Percentiles rank a stretch among this genome's conserved stretches.
These are phyloP conservation scores for Oscheius sp. DNA, from an alignment of 2,888 invertebrate species.

Conservation along the genomic window DNA sequence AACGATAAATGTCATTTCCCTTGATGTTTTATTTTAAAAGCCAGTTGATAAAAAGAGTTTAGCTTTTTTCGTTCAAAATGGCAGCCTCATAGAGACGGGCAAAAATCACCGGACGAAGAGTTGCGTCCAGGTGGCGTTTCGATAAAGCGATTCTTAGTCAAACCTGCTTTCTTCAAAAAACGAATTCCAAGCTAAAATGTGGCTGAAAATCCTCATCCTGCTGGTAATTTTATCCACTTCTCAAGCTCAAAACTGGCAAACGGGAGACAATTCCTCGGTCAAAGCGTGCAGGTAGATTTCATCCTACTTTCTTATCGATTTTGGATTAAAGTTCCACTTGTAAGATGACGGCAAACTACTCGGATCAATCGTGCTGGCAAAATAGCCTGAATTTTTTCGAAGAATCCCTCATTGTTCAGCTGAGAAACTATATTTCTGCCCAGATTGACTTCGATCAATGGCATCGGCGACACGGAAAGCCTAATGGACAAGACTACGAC, in stretches of 20 bases:
- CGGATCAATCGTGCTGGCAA: constrained; percentile 58
- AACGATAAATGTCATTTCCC: no score
- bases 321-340: constrained; percentile 53
- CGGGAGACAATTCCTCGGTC: constrained; percentile 62
- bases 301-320: constrained; percentile 22
- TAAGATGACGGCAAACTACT: constrained; percentile 30
- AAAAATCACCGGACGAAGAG: no score
- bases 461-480: constrained; percentile 47
- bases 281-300: constrained; percentile 53
- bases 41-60: no score
- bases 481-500: constrained; percentile 41
- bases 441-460: constrained; percentile 65
- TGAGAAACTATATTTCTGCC: constrained; percentile 60
- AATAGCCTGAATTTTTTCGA: constrained; percentile 55
- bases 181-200: no score
- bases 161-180: no score
- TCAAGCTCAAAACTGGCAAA: constrained; percentile 54
- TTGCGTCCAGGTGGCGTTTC: no score
- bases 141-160: no score
- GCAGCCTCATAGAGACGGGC: no score
- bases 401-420: constrained; percentile 49
- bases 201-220: no score
- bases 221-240: no score
- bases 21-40: no score
- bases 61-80: no score